Conservation (phyloP, 1,140 invertebrate genomes). For the Ruditapes philippinarum region DNA sequence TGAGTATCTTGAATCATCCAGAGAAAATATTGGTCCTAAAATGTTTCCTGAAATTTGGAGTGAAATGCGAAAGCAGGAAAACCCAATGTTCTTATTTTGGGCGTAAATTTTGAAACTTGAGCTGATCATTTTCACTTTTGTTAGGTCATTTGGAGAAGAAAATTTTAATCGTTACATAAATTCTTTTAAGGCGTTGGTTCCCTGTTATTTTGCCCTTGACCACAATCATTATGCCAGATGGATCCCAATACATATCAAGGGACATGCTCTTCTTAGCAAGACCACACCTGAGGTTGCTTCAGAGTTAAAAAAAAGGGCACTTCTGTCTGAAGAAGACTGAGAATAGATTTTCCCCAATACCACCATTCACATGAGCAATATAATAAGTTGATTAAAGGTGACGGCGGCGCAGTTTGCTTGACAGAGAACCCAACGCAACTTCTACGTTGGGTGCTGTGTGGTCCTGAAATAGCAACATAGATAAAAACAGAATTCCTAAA, state of each 20-base stretch:
- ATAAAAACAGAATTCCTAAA: not conserved
- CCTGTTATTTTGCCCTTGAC: slow-evolving; percentile 57
- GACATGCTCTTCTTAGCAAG: slow-evolving; percentile 51
- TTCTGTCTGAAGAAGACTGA: slow-evolving; percentile 62
- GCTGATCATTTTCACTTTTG: slow-evolving; percentile 34
- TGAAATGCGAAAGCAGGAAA: not conserved
- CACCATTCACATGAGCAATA: slow-evolving; percentile 76
- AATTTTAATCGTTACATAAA: slow-evolving; percentile 47
- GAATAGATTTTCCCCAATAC: slow-evolving; percentile 65
- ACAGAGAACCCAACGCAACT: slow-evolving; percentile 46
- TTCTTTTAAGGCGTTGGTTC: slow-evolving; percentile 26
- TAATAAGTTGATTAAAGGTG: slow-evolving; percentile 69
- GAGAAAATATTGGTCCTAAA: not conserved
- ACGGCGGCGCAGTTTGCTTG: slow-evolving; percentile 74
- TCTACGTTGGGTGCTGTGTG: slow-evolving; percentile 39
- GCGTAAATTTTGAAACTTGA: slow-evolving; percentile 39
- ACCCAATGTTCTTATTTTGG: slow-evolving; percentile 51
- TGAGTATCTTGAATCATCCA: not conserved
- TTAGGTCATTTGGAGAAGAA: slow-evolving; percentile 1
- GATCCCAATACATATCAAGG: slow-evolving; percentile 68
- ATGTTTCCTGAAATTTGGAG: slow-evolving; percentile 28
- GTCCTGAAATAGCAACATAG: slow-evolving; percentile 25
- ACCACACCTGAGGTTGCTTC: slow-evolving; percentile 9
- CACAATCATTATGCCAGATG: slow-evolving; percentile 72
- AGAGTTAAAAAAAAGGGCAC: slow-evolving; percentile 10